Evolutionary conservation across 2,113 vertebrate genomes (phyloP).

Genomic region (Pelecanoides urinatrix): DNA sequence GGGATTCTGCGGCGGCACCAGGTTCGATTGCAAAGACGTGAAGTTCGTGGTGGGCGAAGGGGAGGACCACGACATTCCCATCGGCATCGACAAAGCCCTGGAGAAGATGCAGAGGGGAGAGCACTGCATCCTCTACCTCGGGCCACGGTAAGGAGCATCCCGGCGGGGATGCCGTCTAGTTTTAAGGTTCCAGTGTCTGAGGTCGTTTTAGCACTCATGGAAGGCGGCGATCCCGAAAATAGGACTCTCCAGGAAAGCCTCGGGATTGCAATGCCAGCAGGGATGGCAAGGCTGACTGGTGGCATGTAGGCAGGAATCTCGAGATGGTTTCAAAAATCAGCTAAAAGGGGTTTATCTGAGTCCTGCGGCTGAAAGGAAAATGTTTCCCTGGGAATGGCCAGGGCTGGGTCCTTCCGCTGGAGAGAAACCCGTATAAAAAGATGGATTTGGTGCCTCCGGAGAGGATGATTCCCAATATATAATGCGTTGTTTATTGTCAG

Average conservation of each 20-base stretch:
- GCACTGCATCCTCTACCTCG: constrained; percentile 86
- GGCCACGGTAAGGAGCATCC: constrained; percentile 77
- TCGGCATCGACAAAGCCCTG: constrained; percentile 93
- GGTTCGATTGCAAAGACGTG: constrained; percentile 88
- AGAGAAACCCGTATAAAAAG: background rate
- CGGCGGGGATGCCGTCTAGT: rapidly evolving
- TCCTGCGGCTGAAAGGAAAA: background rate
- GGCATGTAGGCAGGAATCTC: background rate
- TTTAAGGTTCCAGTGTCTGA: background rate
- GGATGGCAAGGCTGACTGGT: background rate
- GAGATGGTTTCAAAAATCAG: background rate
- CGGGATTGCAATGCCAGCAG: background rate
- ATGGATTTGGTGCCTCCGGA: background rate
- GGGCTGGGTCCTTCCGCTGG: background rate
- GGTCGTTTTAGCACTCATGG: rapidly evolving
- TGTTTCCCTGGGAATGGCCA: background rate
- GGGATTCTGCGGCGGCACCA: constrained; percentile 76
- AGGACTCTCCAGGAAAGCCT: background rate
- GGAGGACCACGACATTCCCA: constrained; percentile 88
- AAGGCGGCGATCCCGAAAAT: rapidly evolving
- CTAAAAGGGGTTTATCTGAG: background rate
- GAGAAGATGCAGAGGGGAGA: constrained; percentile 97
- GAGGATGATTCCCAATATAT: background rate
- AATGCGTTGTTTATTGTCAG: rapidly evolving
- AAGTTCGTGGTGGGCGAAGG: constrained; percentile 87